Conservation (phyloP, 2,113 vertebrate species). For the Anoura caudifer region DNA sequence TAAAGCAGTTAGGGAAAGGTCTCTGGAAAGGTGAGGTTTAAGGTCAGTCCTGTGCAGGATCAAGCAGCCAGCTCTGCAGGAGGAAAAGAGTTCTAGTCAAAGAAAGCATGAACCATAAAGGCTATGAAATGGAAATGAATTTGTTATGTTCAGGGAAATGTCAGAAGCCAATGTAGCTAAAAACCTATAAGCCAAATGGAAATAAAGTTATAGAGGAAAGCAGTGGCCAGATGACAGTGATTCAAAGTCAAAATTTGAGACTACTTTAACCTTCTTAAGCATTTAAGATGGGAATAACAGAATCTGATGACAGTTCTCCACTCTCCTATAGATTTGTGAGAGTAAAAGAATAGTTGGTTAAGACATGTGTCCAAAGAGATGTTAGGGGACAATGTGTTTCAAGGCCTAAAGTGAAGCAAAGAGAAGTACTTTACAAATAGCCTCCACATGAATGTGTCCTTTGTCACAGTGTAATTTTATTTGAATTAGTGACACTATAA, state of each 20-base stretch:
- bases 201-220: background rate
- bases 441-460: background rate
- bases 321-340: background rate
- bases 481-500: background rate
- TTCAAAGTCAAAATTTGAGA: background rate
- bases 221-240: background rate
- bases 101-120: background rate
- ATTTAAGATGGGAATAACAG: background rate
- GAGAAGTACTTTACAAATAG: background rate
- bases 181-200: background rate
- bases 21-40: background rate
- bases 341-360: background rate
- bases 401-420: background rate
- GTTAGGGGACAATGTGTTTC: background rate
- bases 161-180: background rate
- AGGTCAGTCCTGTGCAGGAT: background rate
- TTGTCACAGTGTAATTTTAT: background rate
- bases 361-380: background rate
- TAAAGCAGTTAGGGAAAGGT: background rate
- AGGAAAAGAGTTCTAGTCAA: background rate
- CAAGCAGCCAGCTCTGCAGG: background rate
- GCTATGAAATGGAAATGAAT: background rate
- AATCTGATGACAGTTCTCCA: background rate
- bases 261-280: background rate
- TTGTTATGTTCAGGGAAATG: background rate